These are phyloP conservation scores for Pangasius krempfi DNA, from an alignment of 2,797 vertebrate genomes.

Conservation along the genomic window DNA sequence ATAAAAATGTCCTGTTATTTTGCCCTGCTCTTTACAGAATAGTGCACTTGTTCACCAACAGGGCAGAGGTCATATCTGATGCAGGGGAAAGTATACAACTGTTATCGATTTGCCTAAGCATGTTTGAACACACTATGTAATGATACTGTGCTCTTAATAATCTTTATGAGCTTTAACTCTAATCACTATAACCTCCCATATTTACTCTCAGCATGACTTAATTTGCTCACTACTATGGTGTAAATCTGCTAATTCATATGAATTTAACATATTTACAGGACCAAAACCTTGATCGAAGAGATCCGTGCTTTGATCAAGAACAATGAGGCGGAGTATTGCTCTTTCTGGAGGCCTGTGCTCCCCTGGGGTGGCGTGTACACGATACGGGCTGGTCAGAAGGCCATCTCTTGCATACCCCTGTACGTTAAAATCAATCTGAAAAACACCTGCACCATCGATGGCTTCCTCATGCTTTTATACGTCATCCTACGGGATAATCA, in stretches of 20 bases:
- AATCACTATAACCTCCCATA: background rate
- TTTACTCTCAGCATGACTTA: background rate
- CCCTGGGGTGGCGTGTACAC: constrained; percentile 89
- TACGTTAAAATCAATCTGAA: constrained; percentile 87
- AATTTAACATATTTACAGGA: constrained; percentile 66
- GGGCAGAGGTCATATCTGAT: background rate
- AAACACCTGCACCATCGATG: constrained; percentile 92
- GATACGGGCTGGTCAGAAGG: constrained; percentile 86
- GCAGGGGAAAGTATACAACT: background rate
- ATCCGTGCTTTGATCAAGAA: constrained; percentile 89
- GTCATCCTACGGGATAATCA: constrained; percentile 88
- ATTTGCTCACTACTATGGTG: background rate
- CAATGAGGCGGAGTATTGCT: constrained; percentile 83
- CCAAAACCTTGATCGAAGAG: constrained; percentile 91
- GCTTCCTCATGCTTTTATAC: constrained; percentile 90
- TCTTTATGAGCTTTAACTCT: background rate
- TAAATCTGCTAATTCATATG: background rate
- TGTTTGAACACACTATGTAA: background rate
- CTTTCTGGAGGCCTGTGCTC: constrained; percentile 90
- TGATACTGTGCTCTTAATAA: background rate
- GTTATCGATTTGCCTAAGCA: background rate
- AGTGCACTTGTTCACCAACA: background rate
- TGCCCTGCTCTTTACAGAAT: background rate
- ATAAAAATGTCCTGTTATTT: background rate
- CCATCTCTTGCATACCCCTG: constrained; percentile 86